Evolutionary conservation across 2,888 invertebrate species (phyloP).

Genomic region (Xiphydria camelus): DNA sequence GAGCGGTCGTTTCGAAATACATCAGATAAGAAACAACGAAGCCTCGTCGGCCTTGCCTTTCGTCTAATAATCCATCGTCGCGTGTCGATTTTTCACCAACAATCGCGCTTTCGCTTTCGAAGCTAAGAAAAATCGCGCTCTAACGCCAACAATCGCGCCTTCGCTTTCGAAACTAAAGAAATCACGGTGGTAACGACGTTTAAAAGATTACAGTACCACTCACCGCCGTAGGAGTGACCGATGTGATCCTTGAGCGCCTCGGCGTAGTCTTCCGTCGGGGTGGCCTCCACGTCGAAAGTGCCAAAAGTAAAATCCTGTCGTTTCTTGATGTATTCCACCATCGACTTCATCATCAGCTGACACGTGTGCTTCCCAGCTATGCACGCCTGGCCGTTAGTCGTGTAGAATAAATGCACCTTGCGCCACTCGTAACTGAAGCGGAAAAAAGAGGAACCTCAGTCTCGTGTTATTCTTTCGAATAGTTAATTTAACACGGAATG

Average conservation of each 20-base stretch:
- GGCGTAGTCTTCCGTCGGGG: conserved; percentile 39
- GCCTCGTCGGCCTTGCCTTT: too few species aligned
- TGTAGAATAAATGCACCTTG: conserved; percentile 74
- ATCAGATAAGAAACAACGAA: too few species aligned
- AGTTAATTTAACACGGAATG: too few species aligned
- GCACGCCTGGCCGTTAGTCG: conserved; percentile 70
- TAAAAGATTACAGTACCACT: conserved; percentile 48
- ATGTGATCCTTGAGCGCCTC: conserved; percentile 58
- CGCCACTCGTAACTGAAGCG: conserved; percentile 75
- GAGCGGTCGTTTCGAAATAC: too few species aligned
- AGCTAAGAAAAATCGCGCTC: too few species aligned
- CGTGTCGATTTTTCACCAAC: too few species aligned
- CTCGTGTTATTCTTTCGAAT: too few species aligned
- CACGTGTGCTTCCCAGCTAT: conserved; percentile 75
- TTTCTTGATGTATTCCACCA: conserved; percentile 65
- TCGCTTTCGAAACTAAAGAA: background rate
- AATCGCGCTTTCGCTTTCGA: too few species aligned
- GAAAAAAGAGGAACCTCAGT: conserved; percentile 26
- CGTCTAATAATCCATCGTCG: too few species aligned
- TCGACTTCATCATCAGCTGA: conserved; percentile 73
- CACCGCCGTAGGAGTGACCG: conserved; percentile 62
- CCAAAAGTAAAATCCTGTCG: conserved; percentile 58
- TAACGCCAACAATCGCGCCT: background rate
- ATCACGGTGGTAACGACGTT: background rate
- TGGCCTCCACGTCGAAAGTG: conserved; percentile 66